Conservation (phyloP, 1,140 invertebrate genomes). For the Limonius californicus region DNA sequence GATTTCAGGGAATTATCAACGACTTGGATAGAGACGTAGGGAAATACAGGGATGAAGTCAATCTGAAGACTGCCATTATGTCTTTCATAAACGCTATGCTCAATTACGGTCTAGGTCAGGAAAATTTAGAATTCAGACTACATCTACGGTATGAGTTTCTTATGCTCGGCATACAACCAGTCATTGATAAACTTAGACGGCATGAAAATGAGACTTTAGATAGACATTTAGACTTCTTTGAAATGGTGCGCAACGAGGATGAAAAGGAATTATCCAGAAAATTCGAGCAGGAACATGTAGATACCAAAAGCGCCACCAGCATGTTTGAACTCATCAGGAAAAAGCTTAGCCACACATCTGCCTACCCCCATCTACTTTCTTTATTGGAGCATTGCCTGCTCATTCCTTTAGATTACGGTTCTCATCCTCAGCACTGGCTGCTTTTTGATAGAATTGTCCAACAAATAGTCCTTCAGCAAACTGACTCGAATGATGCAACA, state of each 20-base stretch:
- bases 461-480: slow-evolving; percentile 87
- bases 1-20: slow-evolving; percentile 91
- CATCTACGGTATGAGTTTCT: slow-evolving; percentile 95
- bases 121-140: slow-evolving; percentile 90
- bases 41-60: slow-evolving; percentile 83
- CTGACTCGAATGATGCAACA: slow-evolving; percentile 36
- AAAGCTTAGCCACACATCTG: slow-evolving; percentile 88
- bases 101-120: slow-evolving; percentile 94
- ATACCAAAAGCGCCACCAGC: slow-evolving; percentile 87
- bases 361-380: slow-evolving; percentile 90
- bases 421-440: slow-evolving; percentile 87
- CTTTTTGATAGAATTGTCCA: slow-evolving; percentile 94
- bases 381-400: slow-evolving; percentile 88
- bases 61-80: slow-evolving; percentile 95
- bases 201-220: slow-evolving; percentile 94
- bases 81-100: slow-evolving; percentile 96
- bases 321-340: slow-evolving; percentile 93
- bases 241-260: slow-evolving; percentile 96
- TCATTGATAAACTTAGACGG: slow-evolving; percentile 87
- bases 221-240: slow-evolving; percentile 93
- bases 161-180: slow-evolving; percentile 94
- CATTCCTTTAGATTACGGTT: slow-evolving; percentile 78
- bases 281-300: slow-evolving; percentile 89
- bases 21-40: slow-evolving; percentile 89
- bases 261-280: slow-evolving; percentile 90